Evolutionary conservation across 2,113 vertebrate species (phyloP), one percentile per base, ranked within the genome.

Genomic region (Hemibagrus wyckioides): DNA sequence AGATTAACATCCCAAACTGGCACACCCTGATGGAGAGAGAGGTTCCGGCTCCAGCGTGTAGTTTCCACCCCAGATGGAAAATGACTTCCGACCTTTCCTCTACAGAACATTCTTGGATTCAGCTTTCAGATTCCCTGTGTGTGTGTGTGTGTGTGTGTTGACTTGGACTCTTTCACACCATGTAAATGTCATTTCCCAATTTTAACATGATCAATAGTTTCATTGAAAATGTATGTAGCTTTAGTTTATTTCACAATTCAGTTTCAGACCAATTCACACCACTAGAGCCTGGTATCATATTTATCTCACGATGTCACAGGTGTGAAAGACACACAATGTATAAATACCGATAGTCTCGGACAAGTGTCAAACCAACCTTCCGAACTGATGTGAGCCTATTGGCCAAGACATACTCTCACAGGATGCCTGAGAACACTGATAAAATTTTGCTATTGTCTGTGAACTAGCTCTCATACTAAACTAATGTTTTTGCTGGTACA

Each of bases 101-200:
- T 41, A 59, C 69, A 86, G 82, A 76, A 86, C 85, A 83, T 84
- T 86, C 57, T 56, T 80, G 71, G 36, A 82, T 86, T 89, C 76
- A 52, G 30, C 59, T 84, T 80, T 86, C 52, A 83, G 7, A 83
- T 28, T 9, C 4, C 6, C 19, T 21, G 4, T n/a, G 52, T 41
- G 30, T 30, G 14, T 61, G 30, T 39, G 15, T 63, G 61, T 36
- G 59, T 80, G 23, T 21, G 13, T 5, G 28, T 44, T 69, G 30
- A 17, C 17, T 15, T 21, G 65, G 15, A 71, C 67, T 71, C 33
- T 14, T 28, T 0, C 33, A 39, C 69, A 39, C 69, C 28, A 13
- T 71, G 8, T 13, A 14, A 13, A 14, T 63, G 28, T 63, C 19
- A 67, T n/a, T 30, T 14, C 1, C 11, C 63, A 14, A 69, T 36